A percentile compares a stretch with the other conserved stretches of the same genome.
These are phyloP conservation scores for Diaprepes abbreviatus DNA, from an alignment of 2,888 invertebrate genomes.

Conservation along the genomic window DNA sequence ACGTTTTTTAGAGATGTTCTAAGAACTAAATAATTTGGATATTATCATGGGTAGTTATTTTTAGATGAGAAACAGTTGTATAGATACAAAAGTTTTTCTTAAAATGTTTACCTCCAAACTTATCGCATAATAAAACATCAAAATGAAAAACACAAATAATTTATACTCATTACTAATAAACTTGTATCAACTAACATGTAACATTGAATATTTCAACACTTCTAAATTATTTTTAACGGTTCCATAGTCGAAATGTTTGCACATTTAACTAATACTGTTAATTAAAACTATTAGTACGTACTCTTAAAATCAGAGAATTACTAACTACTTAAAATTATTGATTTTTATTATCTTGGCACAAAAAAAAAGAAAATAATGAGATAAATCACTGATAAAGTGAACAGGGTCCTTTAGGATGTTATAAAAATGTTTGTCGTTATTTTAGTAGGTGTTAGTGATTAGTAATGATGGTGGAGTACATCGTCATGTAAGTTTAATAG, in stretches of 20 bases:
- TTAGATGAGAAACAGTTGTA: too few species aligned
- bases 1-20: too few species aligned
- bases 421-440: not conserved
- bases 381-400: constrained; percentile 6
- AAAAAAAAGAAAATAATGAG: not conserved
- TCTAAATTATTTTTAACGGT: not conserved
- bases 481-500: constrained; percentile 17
- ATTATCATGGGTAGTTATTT: too few species aligned
- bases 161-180: not conserved
- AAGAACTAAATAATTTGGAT: too few species aligned
- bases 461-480: constrained; percentile 28
- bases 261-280: not conserved
- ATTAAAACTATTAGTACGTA: constrained; percentile 3
- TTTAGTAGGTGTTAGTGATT: not conserved
- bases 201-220: not conserved
- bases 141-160: too few species aligned
- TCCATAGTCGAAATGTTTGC: not conserved
- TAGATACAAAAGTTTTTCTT: too few species aligned
- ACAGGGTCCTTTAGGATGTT: not conserved
- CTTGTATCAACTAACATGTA: not conserved
- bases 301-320: constrained; percentile 7
- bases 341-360: not conserved
- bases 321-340: constrained; percentile 5
- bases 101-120: too few species aligned
- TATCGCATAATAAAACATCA: too few species aligned